Conservation (phyloP, 2,113 vertebrate species). For the Campylorhamphus procurvoides region DNA sequence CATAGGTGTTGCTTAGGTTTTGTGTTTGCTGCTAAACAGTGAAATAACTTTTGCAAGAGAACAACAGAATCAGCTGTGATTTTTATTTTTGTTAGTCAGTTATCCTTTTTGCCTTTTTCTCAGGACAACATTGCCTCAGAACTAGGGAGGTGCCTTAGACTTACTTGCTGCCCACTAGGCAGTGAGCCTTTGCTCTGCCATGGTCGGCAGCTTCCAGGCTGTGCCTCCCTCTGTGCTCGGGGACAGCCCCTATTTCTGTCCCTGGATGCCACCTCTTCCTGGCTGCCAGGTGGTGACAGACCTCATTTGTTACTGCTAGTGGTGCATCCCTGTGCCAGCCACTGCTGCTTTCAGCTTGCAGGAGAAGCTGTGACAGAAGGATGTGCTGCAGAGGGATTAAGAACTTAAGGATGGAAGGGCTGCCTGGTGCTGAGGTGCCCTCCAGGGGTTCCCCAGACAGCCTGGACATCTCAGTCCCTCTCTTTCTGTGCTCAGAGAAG, state of each 20-base stretch:
- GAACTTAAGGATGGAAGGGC: background rate
- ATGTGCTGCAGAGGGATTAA: background rate
- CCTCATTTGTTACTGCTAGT: background rate
- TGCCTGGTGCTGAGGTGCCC: background rate
- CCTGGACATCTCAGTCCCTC: background rate
- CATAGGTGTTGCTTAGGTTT: background rate
- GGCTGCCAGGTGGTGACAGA: background rate
- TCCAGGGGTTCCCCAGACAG: background rate
- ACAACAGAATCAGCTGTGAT: background rate
- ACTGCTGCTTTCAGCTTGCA: background rate
- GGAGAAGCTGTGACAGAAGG: background rate
- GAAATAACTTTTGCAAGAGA: background rate
- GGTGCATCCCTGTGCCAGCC: accelerated
- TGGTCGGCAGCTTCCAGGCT: background rate
- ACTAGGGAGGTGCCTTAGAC: background rate
- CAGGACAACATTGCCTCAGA: background rate
- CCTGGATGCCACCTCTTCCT: background rate
- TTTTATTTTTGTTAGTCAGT: background rate
- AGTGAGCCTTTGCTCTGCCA: background rate
- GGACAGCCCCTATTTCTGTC: background rate
- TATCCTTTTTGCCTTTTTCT: background rate
- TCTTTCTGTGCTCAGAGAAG: background rate
- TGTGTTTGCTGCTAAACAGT: background rate
- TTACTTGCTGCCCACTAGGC: background rate
- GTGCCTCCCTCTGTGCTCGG: background rate